Percentiles rank a stretch among this genome's conserved stretches.
These are phyloP conservation scores for Tuta absoluta DNA, from an alignment of 2,888 invertebrate species.

Conservation along the genomic window DNA sequence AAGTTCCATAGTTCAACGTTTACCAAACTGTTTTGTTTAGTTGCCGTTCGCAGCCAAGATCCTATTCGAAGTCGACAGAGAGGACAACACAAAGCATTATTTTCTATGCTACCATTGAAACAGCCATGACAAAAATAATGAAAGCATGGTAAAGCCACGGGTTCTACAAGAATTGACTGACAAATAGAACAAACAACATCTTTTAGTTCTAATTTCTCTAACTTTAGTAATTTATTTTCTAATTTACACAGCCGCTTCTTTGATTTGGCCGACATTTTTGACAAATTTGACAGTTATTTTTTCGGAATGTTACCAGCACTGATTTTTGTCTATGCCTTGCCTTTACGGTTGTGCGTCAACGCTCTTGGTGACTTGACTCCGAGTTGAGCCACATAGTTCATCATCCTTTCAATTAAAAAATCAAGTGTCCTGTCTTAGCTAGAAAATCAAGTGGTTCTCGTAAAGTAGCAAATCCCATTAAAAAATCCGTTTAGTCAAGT, in stretches of 20 bases:
- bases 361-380: neutral
- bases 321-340: slow-evolving; percentile 18
- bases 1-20: slow-evolving; percentile 84
- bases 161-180: slow-evolving; percentile 89
- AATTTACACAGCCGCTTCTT: slow-evolving; percentile 78
- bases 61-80: slow-evolving; percentile 90
- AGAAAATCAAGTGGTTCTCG: too few species aligned
- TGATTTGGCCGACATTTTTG: slow-evolving; percentile 81
- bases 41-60: slow-evolving; percentile 88
- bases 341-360: neutral
- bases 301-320: slow-evolving; percentile 24
- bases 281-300: slow-evolving; percentile 36
- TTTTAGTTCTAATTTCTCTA: slow-evolving; percentile 79
- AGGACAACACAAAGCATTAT: slow-evolving; percentile 90
- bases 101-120: slow-evolving; percentile 88
- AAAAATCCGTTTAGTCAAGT: too few species aligned
- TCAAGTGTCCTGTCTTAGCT: too few species aligned
- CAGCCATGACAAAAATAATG: slow-evolving; percentile 90
- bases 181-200: slow-evolving; percentile 90
- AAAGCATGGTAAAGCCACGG: slow-evolving; percentile 90
- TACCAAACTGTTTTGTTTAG: slow-evolving; percentile 86
- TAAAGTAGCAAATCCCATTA: too few species aligned
- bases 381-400: too few species aligned
- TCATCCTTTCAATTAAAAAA: too few species aligned
- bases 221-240: slow-evolving; percentile 75